Evolutionary conservation across 1,140 invertebrate species (phyloP), one percentile per base, ranked within the genome.

Genomic region (Agrypnia vestita): DNA sequence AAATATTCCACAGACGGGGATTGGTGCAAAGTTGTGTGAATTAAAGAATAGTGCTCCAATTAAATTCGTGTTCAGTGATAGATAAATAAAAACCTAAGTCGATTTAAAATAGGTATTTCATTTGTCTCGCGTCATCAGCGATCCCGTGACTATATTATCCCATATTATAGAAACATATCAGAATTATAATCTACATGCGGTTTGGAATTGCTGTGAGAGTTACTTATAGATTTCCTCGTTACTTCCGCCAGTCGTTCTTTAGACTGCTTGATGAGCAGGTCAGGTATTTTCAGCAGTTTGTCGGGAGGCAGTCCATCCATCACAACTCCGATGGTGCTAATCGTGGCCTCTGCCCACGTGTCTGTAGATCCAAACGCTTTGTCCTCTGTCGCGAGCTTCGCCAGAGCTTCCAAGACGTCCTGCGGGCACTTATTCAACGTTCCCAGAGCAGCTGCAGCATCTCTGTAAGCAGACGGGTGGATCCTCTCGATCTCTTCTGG

Each of bases 391-490:
- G 89, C 89, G n/a, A 91, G 81, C 4, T 49, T 80, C 6, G 88
- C 88, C 15, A 91, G 86, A 49, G 84, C 86, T 62, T 80, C 61
- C 78, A 90, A 75, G 0, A 88, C 86, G 11, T 89, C 86, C 11
- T 80, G 21, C 21, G 83, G 84, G 80, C 90, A 90, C 53, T 86
- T 84, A 46, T 85, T 83, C 17, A 91, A 69, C 15, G 85, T 86
- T 13, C 87, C 86, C 43, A 91, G 84, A 3, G 85, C 69, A 0
- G 78, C 17, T 3, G 89, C 86, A 8, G 89, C 86, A 78, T 88
- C 89, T 83, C 84, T 89, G 71, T 89, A 91, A 0, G 88, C 86
- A 44, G 85, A 79, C 3, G 90, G 86, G 79, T 89, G 88, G 53
- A 91, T 90, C 44, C 85, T 85, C 10, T 84, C 82, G 49, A 91